These are phyloP conservation scores for Lordiphosa andalusiaca DNA, from an alignment of 2,888 invertebrate species.

Conservation along the genomic window DNA sequence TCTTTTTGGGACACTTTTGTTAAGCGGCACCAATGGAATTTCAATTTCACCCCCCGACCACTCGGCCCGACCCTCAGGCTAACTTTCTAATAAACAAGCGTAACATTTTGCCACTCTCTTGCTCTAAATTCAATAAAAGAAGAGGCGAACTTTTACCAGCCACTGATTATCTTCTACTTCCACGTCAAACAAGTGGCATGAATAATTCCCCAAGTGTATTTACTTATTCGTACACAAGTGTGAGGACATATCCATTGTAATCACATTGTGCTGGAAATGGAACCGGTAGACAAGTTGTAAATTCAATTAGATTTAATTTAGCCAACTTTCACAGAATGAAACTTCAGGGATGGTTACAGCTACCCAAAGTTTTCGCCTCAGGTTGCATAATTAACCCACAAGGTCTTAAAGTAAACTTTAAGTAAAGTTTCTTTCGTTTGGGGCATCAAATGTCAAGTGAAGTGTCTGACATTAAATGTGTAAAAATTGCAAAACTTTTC, in stretches of 20 bases:
- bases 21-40: constrained; percentile 21
- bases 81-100: constrained; percentile 53
- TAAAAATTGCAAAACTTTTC: constrained; percentile 73
- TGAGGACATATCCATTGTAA: constrained; percentile 51
- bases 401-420: constrained; percentile 39
- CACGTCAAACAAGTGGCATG: constrained; percentile 43
- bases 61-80: constrained; percentile 7
- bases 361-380: constrained; percentile 20
- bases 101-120: constrained; percentile 51
- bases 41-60: constrained; percentile 17
- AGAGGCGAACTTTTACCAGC: constrained; percentile 40
- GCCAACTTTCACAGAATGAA: constrained; percentile 29
- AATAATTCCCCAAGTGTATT: constrained; percentile 56
- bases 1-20: too few species aligned
- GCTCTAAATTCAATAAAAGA: constrained; percentile 56
- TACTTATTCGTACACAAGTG: constrained; percentile 3
- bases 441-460: constrained; percentile 58
- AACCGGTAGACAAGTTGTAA: constrained; percentile 53
- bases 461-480: constrained; percentile 56
- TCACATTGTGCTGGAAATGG: constrained; percentile 59
- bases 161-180: constrained; percentile 49
- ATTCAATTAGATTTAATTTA: constrained; percentile 67
- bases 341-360: constrained; percentile 7
- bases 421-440: constrained; percentile 13
- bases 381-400: constrained; percentile 35